These are phyloP conservation scores for Phylloscopus collybita DNA, from an alignment of 2,797 vertebrate genomes.

Conservation along the genomic window DNA sequence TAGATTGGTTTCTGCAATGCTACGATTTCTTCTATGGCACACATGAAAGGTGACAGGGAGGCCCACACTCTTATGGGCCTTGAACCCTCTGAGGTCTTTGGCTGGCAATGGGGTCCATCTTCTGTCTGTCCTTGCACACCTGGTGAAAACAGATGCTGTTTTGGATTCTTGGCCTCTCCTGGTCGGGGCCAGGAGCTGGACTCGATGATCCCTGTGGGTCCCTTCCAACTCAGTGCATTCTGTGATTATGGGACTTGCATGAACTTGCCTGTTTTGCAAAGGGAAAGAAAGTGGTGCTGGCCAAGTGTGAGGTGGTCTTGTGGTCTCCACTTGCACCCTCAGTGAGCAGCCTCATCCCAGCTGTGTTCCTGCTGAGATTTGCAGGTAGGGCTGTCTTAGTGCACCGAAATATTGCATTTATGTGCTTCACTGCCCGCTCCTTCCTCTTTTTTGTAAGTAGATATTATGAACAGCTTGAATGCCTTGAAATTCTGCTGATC, in stretches of 20 bases:
- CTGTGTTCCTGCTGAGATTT: neutral
- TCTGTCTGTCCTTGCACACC: neutral
- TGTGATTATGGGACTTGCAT: neutral
- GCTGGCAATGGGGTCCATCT: neutral
- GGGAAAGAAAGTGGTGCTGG: neutral
- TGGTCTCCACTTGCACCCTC: rapidly evolving
- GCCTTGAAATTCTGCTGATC: neutral
- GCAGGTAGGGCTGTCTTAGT: neutral
- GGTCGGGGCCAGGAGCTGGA: neutral
- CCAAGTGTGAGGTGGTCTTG: neutral
- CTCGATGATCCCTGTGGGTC: too few species aligned
- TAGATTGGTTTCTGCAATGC: neutral
- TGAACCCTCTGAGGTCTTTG: neutral
- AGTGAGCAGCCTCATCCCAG: neutral
- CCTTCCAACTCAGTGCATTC: neutral
- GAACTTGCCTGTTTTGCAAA: neutral
- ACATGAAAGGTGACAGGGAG: neutral
- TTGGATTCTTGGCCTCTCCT: neutral
- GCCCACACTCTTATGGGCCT: neutral
- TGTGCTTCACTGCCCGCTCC: neutral
- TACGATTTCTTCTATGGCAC: neutral
- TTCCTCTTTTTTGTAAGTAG: neutral
- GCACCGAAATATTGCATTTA: neutral
- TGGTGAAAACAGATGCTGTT: neutral
- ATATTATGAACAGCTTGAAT: neutral